Evolutionary conservation across 1,140 invertebrate species (phyloP).

Genomic region (Brevipalpus yothersi): DNA sequence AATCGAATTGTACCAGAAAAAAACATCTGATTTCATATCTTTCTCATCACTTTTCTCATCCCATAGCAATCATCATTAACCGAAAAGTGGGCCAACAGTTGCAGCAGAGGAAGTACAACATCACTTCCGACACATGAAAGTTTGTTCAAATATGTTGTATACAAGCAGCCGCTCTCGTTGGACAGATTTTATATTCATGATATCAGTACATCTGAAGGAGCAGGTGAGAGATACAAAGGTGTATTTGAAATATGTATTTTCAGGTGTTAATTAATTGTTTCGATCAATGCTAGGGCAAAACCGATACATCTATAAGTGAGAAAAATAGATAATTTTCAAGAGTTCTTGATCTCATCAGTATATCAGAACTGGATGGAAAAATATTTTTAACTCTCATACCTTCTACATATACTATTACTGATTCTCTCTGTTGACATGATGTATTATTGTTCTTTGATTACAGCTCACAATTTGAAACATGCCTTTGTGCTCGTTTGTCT

Average conservation of each 20-base stretch:
- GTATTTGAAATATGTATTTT: not conserved
- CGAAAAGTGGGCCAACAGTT: constrained; percentile 25
- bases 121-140: constrained; percentile 16
- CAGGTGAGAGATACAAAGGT: constrained; percentile 15
- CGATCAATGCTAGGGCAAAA: no score
- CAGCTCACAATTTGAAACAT: constrained; percentile 27
- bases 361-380: no score
- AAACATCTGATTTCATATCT: not conserved
- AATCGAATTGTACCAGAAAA: not conserved
- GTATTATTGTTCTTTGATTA: not conserved
- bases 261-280: no score
- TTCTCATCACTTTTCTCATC: not conserved
- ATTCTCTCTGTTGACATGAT: no score
- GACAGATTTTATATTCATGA: constrained; percentile 40
- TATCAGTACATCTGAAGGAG: constrained; percentile 28
- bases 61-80: constrained; percentile 26
- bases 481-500: constrained; percentile 31
- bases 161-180: constrained; percentile 36
- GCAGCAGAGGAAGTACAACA: constrained; percentile 19
- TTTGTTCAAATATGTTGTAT: constrained; percentile 30
- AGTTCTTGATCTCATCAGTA: no score
- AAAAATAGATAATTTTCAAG: no score
- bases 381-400: no score
- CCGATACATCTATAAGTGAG: no score
- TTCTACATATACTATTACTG: no score